Evolutionary conservation across 2,888 invertebrate species (phyloP), one percentile per base, ranked within the genome.

Genomic region (Leptinotarsa peninsularis): DNA sequence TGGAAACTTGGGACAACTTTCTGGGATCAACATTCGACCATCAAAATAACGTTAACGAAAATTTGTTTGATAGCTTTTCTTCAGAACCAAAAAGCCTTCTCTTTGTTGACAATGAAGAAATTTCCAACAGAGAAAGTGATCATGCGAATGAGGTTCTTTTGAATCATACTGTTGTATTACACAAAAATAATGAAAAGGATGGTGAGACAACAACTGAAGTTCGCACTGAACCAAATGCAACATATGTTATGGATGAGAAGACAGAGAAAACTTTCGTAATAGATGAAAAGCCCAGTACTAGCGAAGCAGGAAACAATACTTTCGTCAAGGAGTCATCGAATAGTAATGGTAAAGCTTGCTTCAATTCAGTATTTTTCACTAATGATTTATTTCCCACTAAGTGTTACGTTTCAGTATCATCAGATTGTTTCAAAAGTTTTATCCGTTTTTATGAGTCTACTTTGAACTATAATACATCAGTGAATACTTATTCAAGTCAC

Each of bases 1-100:
- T 89, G 70, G 88, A 89, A 79, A 88, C 88, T 0, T 89, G 89
- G 89, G 88, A 89, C 81, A 87, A 87, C 77, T 89, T 89, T 79
- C 79, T 89, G 60, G 88, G 86, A 27, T 85, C 86, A 70, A 85
- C 87, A 43, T 84, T 88, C 54, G 86, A 88, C 76, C 82, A 84
- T 69, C 86, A 83, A 63, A 80, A 85, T 72, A 82, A 83, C 18
- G 78, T 79, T 66, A 82, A 78, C 17, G 80, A 82, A 49, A 83
- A 84, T 72, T 81, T 84, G 43, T 86, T 86, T 60, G 85, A 84
- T 72, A 86, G 85, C 77, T 86, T 86, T 74, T 80, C 82, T 49
- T 84, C 85, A 3, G 87, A 88, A 78, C 87, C 87, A 3, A 84
- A 85, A 75, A 87, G 87, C 81, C 79, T 87, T 76, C 73, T 87